These are phyloP conservation scores for Harpagoxenus sublaevis DNA, from an alignment of 2,888 invertebrate genomes.

Conservation along the genomic window DNA sequence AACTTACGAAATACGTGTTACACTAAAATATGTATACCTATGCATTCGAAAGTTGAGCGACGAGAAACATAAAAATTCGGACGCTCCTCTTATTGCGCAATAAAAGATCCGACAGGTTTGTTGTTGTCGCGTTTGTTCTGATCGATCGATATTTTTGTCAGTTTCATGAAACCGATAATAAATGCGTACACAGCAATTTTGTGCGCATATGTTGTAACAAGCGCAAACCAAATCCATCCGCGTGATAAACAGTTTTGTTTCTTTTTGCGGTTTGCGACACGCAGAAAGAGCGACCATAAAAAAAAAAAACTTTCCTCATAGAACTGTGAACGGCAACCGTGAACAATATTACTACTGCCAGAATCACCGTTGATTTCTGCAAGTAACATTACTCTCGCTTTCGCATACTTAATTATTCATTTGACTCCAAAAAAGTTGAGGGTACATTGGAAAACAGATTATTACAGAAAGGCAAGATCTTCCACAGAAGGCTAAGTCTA, in stretches of 20 bases:
- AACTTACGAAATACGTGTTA: constrained; percentile 5
- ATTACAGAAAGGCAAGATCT: background rate
- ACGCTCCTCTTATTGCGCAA: background rate
- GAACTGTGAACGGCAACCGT: background rate
- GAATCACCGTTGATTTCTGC: background rate
- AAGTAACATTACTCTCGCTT: background rate
- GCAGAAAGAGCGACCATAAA: background rate
- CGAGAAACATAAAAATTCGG: background rate
- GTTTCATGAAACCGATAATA: background rate
- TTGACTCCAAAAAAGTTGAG: background rate
- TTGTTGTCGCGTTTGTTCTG: background rate
- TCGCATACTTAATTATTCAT: background rate
- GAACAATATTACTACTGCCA: background rate
- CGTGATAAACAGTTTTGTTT: constrained; percentile 17
- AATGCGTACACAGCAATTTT: background rate
- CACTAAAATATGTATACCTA: background rate
- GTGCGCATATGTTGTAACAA: background rate
- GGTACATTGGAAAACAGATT: background rate
- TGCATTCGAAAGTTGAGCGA: background rate
- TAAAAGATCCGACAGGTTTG: background rate
- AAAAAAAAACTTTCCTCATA: background rate
- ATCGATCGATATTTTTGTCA: constrained; percentile 6
- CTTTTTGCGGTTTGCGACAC: background rate
- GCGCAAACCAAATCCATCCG: background rate
- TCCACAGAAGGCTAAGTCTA: background rate